These are phyloP conservation scores for Stegophylla sp. DNA, from an alignment of 2,888 invertebrate species.

Conservation along the genomic window DNA sequence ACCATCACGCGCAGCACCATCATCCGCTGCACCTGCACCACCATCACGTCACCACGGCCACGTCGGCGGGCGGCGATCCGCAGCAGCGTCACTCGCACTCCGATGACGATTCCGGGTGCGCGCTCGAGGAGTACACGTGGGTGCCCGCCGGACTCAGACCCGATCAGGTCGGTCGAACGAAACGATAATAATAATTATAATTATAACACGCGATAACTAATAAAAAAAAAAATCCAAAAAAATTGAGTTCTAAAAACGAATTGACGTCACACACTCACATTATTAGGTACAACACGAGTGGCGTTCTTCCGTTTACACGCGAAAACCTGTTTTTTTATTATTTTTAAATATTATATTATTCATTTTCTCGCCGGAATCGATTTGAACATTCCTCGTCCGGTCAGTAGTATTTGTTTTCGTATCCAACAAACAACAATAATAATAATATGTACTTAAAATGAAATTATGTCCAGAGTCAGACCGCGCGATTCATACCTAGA, in stretches of 20 bases:
- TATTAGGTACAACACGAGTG: background rate
- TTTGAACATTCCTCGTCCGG: no score
- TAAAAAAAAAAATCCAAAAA: no score
- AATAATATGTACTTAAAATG: no score
- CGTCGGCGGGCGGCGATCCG: conserved; percentile 68
- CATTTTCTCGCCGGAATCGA: no score
- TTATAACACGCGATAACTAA: no score
- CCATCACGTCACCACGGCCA: conserved; percentile 67
- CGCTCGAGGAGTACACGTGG: conserved; percentile 97
- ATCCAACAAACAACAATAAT: no score
- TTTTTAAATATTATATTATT: no score
- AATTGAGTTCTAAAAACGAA: conserved; percentile 3
- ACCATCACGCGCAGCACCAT: conserved; percentile 63
- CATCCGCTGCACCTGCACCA: conserved; percentile 59
- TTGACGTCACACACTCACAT: background rate
- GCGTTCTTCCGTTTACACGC: background rate
- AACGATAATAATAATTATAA: no score
- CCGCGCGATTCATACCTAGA: no score
- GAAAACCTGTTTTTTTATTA: background rate
- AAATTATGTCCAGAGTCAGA: no score
- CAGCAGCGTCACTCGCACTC: conserved; percentile 84
- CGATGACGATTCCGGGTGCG: conserved; percentile 97
- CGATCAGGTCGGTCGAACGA: conserved; percentile 88
- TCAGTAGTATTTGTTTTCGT: background rate
- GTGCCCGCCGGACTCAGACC: conserved; percentile 94